phyloP scores from a whole-genome alignment of 2,888 invertebrate species.

The Temnothorax ravouxi region DNA sequence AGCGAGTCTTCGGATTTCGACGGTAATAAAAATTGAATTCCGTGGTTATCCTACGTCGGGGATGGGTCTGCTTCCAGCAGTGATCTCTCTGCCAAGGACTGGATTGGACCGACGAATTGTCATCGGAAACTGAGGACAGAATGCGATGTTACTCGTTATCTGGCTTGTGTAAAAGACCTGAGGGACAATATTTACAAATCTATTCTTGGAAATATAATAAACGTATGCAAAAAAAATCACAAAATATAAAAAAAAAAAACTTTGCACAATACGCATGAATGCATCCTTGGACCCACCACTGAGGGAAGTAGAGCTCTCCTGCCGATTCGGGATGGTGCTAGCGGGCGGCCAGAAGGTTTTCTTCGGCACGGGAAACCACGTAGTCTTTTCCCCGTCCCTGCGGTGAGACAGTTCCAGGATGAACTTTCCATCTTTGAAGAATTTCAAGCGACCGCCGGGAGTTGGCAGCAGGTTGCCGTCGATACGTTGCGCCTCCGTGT shows the following conservation, averaged over 20 bases:
- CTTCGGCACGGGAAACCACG: conserved; percentile 96
- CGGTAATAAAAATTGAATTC: conserved; percentile 92
- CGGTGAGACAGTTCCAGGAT: conserved; percentile 94
- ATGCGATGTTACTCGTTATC: conserved; percentile 11
- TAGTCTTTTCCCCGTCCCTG: conserved; percentile 93
- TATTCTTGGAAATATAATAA: conserved; percentile 1
- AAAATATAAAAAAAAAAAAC: not conserved
- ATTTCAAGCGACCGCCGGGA: conserved; percentile 92
- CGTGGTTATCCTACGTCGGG: conserved; percentile 91
- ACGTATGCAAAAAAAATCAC: not conserved
- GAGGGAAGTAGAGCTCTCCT: conserved; percentile 93
- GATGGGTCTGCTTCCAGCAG: conserved; percentile 94
- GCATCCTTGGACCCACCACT: conserved; percentile 89
- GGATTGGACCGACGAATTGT: conserved; percentile 96
- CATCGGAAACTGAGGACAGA: conserved; percentile 91
- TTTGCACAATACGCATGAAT: not conserved
- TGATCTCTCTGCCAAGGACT: conserved; percentile 97
- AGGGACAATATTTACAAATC: not conserved
- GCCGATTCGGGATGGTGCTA: conserved; percentile 90
- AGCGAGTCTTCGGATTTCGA: conserved; percentile 87
- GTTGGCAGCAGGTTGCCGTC: conserved; percentile 82
- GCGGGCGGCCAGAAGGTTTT: conserved; percentile 95
- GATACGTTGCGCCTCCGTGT: conserved; percentile 82
- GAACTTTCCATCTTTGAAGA: conserved; percentile 96
- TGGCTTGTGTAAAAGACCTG: not conserved